Evolutionary conservation across 2,888 invertebrate species (phyloP).

Genomic region (Nymphalis c-album): DNA sequence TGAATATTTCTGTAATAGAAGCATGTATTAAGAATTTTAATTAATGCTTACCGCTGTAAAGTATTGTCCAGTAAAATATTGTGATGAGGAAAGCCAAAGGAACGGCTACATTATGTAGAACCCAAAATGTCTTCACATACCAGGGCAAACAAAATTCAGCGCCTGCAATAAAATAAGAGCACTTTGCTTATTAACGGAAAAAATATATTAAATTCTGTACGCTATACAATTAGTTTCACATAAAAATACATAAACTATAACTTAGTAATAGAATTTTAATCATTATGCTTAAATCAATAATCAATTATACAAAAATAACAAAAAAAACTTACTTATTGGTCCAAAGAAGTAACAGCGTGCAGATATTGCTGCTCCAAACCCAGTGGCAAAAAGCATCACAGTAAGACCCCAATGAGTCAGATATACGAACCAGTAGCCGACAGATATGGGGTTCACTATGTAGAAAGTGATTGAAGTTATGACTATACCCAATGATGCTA

Average conservation of each 20-base stretch:
- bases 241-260: neutral
- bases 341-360: conserved; percentile 63
- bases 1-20: neutral
- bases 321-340: conserved; percentile 69
- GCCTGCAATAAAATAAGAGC: conserved; percentile 48
- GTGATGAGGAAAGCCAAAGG: conserved; percentile 73
- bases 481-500: conserved; percentile 59
- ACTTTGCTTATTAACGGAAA: neutral
- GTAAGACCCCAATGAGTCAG: conserved; percentile 80
- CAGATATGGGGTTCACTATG: conserved; percentile 46
- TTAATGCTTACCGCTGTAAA: conserved; percentile 59
- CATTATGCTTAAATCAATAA: no score
- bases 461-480: conserved; percentile 61
- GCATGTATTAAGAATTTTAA: neutral
- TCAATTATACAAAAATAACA: neutral
- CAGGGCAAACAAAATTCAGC: conserved; percentile 65
- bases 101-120: conserved; percentile 65
- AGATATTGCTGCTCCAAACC: conserved; percentile 63
- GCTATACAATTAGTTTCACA: neutral
- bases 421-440: conserved; percentile 75
- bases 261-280: neutral
- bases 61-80: conserved; percentile 72
- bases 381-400: conserved; percentile 58
- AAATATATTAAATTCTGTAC: no score
- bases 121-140: conserved; percentile 73